These are phyloP conservation scores for Babyrousa celebensis DNA, from an alignment of 2,797 vertebrate genomes.

Conservation along the genomic window DNA sequence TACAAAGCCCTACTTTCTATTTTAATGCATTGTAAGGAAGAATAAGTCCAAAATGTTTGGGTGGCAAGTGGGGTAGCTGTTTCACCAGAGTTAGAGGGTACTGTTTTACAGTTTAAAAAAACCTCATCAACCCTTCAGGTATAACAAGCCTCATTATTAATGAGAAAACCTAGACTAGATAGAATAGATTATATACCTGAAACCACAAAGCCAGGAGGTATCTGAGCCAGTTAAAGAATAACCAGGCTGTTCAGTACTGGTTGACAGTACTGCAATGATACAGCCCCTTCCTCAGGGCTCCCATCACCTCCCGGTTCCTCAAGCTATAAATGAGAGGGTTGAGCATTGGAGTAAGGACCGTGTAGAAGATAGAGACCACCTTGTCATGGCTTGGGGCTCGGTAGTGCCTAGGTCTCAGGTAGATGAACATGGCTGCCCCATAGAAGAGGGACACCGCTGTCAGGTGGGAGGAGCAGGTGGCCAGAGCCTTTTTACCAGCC, in stretches of 20 bases:
- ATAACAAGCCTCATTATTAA: background rate
- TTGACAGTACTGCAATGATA: background rate
- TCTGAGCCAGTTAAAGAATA: too few relatives aligned
- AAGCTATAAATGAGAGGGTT: constrained; percentile 65
- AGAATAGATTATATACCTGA: background rate
- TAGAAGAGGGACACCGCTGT: constrained; percentile 80
- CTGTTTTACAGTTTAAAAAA: background rate
- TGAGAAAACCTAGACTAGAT: background rate
- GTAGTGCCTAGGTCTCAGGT: constrained; percentile 70
- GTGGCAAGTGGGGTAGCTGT: background rate
- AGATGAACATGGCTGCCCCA: constrained; percentile 79
- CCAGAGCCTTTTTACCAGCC: constrained; percentile 72
- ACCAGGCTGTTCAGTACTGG: background rate
- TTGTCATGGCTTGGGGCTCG: constrained; percentile 77
- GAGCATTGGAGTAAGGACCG: constrained; percentile 82
- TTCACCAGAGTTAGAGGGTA: background rate
- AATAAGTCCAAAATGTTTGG: background rate
- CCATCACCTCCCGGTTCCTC: constrained; percentile 77
- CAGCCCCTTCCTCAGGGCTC: constrained; percentile 62
- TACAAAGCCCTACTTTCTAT: background rate
- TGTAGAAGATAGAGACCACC: constrained; percentile 76
- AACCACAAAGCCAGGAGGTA: too few relatives aligned
- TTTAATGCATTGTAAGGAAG: background rate
- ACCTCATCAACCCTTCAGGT: background rate
- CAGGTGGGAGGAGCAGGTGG: constrained; percentile 83